These are phyloP conservation scores for Thoracochromis brauschi DNA, from an alignment of 2,113 vertebrate species.

Conservation along the genomic window DNA sequence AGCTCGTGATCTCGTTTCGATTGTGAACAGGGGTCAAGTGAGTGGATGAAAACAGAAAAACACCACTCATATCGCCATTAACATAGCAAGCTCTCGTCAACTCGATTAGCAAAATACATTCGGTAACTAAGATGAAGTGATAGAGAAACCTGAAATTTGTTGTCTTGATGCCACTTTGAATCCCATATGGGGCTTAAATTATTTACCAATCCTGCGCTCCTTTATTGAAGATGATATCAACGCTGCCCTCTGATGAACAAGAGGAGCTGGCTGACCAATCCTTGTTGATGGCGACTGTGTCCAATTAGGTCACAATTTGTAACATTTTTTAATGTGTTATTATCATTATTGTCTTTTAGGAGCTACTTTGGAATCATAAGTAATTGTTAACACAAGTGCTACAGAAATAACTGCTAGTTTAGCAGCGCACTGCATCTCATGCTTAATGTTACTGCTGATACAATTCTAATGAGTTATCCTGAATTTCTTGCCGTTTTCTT, in stretches of 20 bases:
- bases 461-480: not conserved
- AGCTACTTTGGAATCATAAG: not conserved
- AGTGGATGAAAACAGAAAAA: not conserved
- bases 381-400: not conserved
- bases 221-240: conserved; percentile 71
- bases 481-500: not conserved
- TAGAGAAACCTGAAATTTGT: not conserved
- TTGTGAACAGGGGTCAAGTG: not conserved
- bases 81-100: not conserved
- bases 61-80: not conserved
- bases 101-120: not conserved
- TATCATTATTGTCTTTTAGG: not conserved
- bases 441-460: not conserved
- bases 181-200: not conserved
- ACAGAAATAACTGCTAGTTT: not conserved
- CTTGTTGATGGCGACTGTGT: not conserved
- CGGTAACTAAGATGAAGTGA: not conserved
- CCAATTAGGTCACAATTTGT: not conserved
- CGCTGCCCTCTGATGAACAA: conserved; percentile 43
- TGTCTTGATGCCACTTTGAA: not conserved
- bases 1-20: not conserved
- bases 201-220: not conserved
- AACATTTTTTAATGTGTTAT: not conserved
- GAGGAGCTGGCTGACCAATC: conserved; percentile 22
- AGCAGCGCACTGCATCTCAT: not conserved